A percentile compares a stretch with the other conserved stretches of the same genome.
phyloP scores from a whole-genome alignment of 1,140 invertebrate species.

The Hormaphis cornu region DNA sequence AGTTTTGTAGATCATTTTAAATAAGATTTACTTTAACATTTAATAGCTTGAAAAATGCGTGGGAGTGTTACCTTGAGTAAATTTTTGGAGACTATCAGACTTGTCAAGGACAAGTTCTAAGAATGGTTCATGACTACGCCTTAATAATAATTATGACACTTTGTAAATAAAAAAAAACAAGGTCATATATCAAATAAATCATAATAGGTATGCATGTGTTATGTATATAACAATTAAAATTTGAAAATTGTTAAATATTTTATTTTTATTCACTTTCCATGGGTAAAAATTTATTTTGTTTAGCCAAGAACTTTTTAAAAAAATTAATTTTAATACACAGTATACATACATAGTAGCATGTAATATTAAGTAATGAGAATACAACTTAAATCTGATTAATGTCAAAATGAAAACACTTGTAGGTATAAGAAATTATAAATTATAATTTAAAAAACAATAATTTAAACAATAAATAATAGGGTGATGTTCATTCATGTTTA shows the following conservation, averaged over 20 bases:
- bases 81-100: conserved; percentile 4
- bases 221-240: background rate
- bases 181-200: conserved; percentile 11
- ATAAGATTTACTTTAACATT: background rate
- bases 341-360: too few species aligned
- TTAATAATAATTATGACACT: conserved; percentile 24
- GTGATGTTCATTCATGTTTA: too few species aligned
- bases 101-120: conserved; percentile 12
- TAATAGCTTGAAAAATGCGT: conserved; percentile 16
- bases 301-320: too few species aligned
- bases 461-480: too few species aligned
- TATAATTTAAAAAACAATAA: too few species aligned
- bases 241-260: background rate
- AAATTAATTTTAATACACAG: too few species aligned
- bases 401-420: too few species aligned
- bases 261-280: too few species aligned
- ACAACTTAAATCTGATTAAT: too few species aligned
- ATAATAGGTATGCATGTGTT: conserved; percentile 1
- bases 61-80: conserved; percentile 18
- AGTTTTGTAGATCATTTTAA: background rate
- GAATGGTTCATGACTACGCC: conserved; percentile 24
- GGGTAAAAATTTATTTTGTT: too few species aligned
- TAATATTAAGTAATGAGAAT: too few species aligned
- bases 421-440: too few species aligned
- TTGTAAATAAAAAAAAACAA: conserved; percentile 22